Evolutionary conservation across 2,113 vertebrate genomes (phyloP).

Genomic region (Saimiri boliviensis): DNA sequence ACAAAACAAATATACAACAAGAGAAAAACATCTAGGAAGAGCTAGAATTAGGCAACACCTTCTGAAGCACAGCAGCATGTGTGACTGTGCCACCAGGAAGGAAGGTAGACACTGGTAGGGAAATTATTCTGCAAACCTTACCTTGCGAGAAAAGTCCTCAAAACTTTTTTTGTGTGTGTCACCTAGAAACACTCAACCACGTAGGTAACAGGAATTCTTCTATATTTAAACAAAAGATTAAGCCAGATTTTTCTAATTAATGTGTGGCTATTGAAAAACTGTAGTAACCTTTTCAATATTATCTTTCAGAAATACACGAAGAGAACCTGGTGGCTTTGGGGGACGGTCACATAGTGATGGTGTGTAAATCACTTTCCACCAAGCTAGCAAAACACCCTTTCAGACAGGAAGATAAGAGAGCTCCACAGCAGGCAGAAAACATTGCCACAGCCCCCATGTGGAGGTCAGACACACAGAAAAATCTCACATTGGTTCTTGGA

Average conservation of each 20-base stretch:
- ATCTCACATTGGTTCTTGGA: neutral
- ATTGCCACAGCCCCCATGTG: accelerated
- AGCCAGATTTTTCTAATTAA: neutral
- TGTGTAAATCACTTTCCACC: neutral
- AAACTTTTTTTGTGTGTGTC: too few species aligned
- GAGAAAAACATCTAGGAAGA: neutral
- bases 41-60: accelerated
- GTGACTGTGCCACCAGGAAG: accelerated
- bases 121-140: accelerated
- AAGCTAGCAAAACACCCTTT: neutral
- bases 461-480: neutral
- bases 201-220: neutral
- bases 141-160: accelerated
- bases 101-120: accelerated
- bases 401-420: neutral
- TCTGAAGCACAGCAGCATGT: accelerated
- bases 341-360: accelerated
- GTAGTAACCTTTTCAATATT: neutral
- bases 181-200: too few species aligned
- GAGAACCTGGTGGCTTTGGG: neutral
- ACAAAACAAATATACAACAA: neutral
- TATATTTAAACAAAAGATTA: neutral
- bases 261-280: neutral
- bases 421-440: neutral
- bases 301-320: neutral